Conservation (phyloP, 2,797 vertebrate genomes). For the Eremophila alpestris region DNA sequence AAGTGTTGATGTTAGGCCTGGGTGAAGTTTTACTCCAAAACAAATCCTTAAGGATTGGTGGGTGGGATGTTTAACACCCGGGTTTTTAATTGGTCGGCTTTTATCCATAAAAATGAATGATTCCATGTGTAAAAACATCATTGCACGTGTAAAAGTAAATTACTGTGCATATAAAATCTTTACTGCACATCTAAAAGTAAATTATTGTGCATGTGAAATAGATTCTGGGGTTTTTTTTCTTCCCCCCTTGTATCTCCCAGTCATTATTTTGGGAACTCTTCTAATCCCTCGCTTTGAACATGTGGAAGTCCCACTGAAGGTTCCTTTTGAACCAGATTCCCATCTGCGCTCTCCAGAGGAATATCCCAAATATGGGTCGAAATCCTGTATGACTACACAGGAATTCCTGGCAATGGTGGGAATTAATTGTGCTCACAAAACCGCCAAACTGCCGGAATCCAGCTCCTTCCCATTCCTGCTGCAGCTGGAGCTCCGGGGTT, state of each 20-base stretch:
- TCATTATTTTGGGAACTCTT: conserved; percentile 47
- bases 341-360: not conserved
- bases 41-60: not conserved
- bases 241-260: not conserved
- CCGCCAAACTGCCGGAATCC: not conserved
- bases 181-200: conserved; percentile 70
- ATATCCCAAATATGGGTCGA: not conserved
- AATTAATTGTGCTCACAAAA: conserved; percentile 8
- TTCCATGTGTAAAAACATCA: conserved; percentile 45
- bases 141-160: conserved; percentile 66
- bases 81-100: conserved; percentile 40
- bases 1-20: not conserved
- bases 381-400: fast-evolving
- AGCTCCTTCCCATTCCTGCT: not conserved
- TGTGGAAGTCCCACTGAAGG: not conserved
- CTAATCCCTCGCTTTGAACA: conserved; percentile 15
- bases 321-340: not conserved
- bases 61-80: not conserved
- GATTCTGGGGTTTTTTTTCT: not conserved
- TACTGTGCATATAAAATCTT: conserved; percentile 68
- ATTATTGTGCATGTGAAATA: conserved; percentile 59
- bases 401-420: not conserved
- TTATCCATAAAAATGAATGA: conserved; percentile 57
- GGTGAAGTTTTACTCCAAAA: not conserved
- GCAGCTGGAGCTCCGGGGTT: not conserved